Evolutionary conservation across 2,888 invertebrate genomes (phyloP), one percentile per base, ranked within the genome.

Genomic region (Agonopterix heracliana): DNA sequence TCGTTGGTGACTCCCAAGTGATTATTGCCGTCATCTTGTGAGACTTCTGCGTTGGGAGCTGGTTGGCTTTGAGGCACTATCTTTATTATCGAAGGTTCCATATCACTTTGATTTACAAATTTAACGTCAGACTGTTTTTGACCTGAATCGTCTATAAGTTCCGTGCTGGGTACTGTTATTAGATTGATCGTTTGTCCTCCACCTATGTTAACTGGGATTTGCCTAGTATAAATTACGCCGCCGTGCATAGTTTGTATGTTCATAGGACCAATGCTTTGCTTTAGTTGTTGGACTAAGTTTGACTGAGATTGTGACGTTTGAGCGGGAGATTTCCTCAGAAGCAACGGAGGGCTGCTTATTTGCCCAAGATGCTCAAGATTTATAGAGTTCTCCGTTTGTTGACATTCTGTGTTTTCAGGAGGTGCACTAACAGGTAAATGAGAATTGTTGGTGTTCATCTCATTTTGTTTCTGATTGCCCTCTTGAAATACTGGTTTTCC

Each of bases 161-260:
- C 89, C 3, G 87, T 82, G 54, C 79, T 89, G 2, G 89, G 89
- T 10, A 89, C 82, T 38, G 90, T 88, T 59, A 91, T 89, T 51
- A 92, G 69, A 68, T 91, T 91, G 43, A 92, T 90, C 1, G 91
- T 90, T 74, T 92, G 90, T 41, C 89, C 81, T 42, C 89, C 78
- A 12, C 86, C 82, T 42, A 89, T 74, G 64, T 91, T 91, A 0
- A 92, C 92, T 1, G 93, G 93, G 61, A 93, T 91, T 78, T 93
- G 93, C 56, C 93, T 90, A 47, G 93, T 92, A 66, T 93, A 93
- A 59, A 93, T 93, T 0, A 93, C 93, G 46, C 92, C 91, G 12
- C 92, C 92, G 45, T 92, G 91, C 75, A 92, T 90, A 8, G 91
- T 90, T 69, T 91, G 91, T 48, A 91, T 87, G 58, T 90, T 91